Evolutionary conservation across 2,113 vertebrate genomes (phyloP).

Genomic region (Dunckerocampus dactyliophorus): DNA sequence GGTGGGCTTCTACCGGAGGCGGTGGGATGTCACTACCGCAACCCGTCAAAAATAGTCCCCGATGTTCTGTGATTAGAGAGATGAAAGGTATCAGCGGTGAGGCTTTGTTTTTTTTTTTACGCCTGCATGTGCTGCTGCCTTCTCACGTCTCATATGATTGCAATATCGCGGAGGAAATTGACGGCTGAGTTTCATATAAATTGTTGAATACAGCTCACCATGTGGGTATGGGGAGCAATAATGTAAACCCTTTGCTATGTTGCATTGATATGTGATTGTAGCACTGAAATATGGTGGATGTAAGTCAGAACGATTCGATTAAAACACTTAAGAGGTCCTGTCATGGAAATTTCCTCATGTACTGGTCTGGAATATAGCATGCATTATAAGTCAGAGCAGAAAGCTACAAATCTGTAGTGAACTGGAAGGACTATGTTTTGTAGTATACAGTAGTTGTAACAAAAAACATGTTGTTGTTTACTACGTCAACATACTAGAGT

Average conservation of each 20-base stretch:
- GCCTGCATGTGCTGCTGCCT: neutral
- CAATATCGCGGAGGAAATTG: constrained; percentile 15
- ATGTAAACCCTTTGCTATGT: neutral
- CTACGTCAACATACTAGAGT: too few relatives aligned
- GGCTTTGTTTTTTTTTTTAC: neutral
- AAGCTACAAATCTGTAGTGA: too few relatives aligned
- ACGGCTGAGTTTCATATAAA: neutral
- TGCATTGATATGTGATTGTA: neutral
- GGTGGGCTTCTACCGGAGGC: constrained; percentile 16
- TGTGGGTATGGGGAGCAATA: neutral
- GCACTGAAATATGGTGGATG: neutral
- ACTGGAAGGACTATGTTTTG: too few relatives aligned
- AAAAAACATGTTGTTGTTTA: too few relatives aligned
- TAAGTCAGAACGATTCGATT: too few relatives aligned
- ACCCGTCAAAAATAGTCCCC: constrained; percentile 36
- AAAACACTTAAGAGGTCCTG: too few relatives aligned
- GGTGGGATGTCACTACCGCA: constrained; percentile 2
- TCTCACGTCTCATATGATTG: constrained; percentile 8
- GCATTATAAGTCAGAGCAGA: too few relatives aligned
- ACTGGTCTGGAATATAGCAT: too few relatives aligned
- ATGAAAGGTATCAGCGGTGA: constrained; percentile 40
- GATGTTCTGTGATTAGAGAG: constrained; percentile 41
- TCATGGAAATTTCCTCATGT: too few relatives aligned
- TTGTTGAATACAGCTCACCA: neutral
- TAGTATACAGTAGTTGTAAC: too few relatives aligned